Conservation (phyloP, 1,140 invertebrate species). For the Dreissena polymorpha region DNA sequence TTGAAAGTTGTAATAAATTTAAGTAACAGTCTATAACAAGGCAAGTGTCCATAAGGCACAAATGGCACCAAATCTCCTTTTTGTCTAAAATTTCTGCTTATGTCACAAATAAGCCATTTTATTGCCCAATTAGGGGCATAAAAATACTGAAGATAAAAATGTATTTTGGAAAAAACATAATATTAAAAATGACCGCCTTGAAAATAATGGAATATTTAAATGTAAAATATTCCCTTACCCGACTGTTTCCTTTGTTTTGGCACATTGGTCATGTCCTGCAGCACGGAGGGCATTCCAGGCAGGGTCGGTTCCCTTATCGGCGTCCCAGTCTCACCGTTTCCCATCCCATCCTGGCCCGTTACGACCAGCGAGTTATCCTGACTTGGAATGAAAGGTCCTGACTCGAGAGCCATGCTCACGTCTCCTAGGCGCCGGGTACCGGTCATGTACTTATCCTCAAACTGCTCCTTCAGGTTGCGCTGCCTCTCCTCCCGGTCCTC, state of each 20-base stretch:
- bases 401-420: conserved; percentile 66
- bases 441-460: conserved; percentile 76
- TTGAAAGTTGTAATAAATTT: too few relatives aligned
- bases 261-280: conserved; percentile 69
- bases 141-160: too few relatives aligned
- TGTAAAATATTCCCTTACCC: conserved; percentile 25
- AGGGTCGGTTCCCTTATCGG: conserved; percentile 54
- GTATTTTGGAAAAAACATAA: too few relatives aligned
- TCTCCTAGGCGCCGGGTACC: conserved; percentile 70
- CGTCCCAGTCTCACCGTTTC: conserved; percentile 27
- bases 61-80: too few relatives aligned
- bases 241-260: conserved; percentile 60
- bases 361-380: conserved; percentile 18
- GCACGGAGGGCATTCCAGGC: conserved; percentile 61
- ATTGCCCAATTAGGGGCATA: too few relatives aligned
- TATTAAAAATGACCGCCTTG: too few relatives aligned
- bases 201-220: not conserved
- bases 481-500: conserved; percentile 75
- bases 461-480: conserved; percentile 73
- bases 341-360: not conserved
- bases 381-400: conserved; percentile 59
- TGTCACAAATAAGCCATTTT: too few relatives aligned
- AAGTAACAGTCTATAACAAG: too few relatives aligned
- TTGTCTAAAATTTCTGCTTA: too few relatives aligned
- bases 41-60: too few relatives aligned